These are phyloP conservation scores for Hemiprocne comata DNA, from an alignment of 2,113 vertebrate genomes.

Conservation along the genomic window DNA sequence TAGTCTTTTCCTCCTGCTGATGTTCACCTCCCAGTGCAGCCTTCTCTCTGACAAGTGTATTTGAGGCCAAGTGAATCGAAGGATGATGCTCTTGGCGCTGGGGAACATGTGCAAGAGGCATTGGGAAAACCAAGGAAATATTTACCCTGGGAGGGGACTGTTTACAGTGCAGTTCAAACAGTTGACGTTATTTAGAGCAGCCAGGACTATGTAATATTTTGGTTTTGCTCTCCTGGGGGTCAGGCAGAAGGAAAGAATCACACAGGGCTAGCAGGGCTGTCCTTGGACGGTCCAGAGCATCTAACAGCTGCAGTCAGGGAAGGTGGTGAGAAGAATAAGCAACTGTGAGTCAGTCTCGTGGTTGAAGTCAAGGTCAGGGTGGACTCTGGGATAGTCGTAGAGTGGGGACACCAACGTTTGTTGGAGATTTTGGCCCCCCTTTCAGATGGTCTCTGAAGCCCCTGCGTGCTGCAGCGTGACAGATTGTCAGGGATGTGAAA, in stretches of 20 bases:
- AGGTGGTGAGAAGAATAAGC: background rate
- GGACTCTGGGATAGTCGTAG: background rate
- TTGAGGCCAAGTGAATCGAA: background rate
- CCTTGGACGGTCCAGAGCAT: background rate
- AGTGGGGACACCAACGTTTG: background rate
- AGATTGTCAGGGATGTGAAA: background rate
- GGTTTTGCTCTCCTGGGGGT: conserved; percentile 19
- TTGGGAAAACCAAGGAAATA: background rate
- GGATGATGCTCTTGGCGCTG: background rate
- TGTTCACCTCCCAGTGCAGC: background rate
- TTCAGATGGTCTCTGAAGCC: background rate
- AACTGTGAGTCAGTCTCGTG: background rate
- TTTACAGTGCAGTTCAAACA: background rate
- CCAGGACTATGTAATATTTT: background rate
- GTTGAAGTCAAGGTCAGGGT: background rate
- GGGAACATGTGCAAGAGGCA: background rate
- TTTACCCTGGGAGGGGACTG: conserved; percentile 45
- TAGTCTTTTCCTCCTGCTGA: background rate
- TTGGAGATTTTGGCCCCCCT: background rate
- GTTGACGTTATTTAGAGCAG: background rate
- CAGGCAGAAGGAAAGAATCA: background rate
- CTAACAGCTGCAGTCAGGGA: conserved; percentile 2
- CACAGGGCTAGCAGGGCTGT: background rate
- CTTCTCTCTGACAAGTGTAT: background rate
- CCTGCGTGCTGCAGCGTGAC: background rate